Percentiles rank a stretch among this genome's conserved stretches.
Conservation (phyloP, 2,797 vertebrate species). For the Myotis planiceps region DNA sequence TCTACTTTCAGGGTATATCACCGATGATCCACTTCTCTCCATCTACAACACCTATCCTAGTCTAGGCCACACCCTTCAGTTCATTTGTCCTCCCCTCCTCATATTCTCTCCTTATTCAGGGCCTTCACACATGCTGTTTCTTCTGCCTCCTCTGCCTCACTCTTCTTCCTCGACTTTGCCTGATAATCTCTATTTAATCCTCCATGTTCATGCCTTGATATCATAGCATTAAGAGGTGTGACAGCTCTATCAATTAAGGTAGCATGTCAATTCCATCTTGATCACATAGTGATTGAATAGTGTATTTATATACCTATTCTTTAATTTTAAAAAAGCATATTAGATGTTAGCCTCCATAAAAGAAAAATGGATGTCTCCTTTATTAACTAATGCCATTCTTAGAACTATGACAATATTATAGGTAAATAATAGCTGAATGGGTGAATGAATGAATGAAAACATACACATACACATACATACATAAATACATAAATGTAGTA, state of each 20-base stretch:
- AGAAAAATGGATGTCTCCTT: not conserved
- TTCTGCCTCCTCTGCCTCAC: not conserved
- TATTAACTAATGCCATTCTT: not conserved
- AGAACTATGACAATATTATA: not conserved
- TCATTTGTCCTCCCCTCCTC: no score
- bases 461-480: no score
- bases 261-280: not conserved
- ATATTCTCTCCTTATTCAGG: not conserved
- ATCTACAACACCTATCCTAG: not conserved
- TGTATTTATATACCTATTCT: not conserved
- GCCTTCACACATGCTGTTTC: rapidly evolving
- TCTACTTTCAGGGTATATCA: not conserved
- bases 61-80: no score
- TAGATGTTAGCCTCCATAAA: not conserved
- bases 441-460: not conserved
- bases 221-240: not conserved
- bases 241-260: not conserved
- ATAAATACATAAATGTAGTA: not conserved
- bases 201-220: rapidly evolving
- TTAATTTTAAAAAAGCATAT: not conserved
- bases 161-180: not conserved
- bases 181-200: not conserved
- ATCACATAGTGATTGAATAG: not conserved
- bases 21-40: not conserved
- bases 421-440: not conserved